Evolutionary conservation across 2,888 invertebrate species (phyloP).

Genomic region (Chaetoderma sp.): DNA sequence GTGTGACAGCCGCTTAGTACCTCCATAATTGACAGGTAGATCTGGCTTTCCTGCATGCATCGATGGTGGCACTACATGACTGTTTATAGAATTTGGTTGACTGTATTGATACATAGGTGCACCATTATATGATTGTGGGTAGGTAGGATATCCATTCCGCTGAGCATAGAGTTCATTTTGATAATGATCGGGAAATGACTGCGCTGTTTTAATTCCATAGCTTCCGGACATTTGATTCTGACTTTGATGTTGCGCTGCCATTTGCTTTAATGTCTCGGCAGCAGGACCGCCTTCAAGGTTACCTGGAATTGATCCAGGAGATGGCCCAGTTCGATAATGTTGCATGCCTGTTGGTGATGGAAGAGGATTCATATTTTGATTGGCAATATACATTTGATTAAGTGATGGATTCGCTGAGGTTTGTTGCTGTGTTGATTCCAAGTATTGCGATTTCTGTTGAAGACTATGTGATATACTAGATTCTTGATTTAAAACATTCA

Average conservation of each 20-base stretch:
- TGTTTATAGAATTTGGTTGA: background rate
- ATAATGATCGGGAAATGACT: slow-evolving; percentile 36
- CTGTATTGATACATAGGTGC: background rate
- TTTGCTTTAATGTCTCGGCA: slow-evolving; percentile 94
- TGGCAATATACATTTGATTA: slow-evolving; percentile 33
- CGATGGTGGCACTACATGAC: background rate
- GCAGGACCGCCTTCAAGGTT: slow-evolving; percentile 79
- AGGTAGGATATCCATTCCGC: background rate
- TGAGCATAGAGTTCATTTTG: background rate
- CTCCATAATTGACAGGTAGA: slow-evolving; percentile 46
- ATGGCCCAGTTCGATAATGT: slow-evolving; percentile 16
- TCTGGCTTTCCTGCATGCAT: background rate
- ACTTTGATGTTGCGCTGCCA: slow-evolving; percentile 97
- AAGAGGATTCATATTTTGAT: slow-evolving; percentile 40
- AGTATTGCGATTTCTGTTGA: too few species aligned
- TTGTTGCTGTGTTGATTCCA: slow-evolving; percentile 12
- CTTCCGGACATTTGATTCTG: slow-evolving; percentile 43
- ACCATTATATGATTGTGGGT: background rate
- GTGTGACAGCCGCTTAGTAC: slow-evolving; percentile 65
- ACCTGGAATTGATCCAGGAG: slow-evolving; percentile 10
- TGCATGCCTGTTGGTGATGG: slow-evolving; percentile 38
- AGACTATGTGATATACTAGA: background rate
- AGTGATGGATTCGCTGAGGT: slow-evolving; percentile 25
- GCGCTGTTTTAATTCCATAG: slow-evolving; percentile 55
- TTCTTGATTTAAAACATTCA: background rate